Evolutionary conservation across 2,888 invertebrate genomes (phyloP).

Genomic region (Hofmannophila pseudospretella): DNA sequence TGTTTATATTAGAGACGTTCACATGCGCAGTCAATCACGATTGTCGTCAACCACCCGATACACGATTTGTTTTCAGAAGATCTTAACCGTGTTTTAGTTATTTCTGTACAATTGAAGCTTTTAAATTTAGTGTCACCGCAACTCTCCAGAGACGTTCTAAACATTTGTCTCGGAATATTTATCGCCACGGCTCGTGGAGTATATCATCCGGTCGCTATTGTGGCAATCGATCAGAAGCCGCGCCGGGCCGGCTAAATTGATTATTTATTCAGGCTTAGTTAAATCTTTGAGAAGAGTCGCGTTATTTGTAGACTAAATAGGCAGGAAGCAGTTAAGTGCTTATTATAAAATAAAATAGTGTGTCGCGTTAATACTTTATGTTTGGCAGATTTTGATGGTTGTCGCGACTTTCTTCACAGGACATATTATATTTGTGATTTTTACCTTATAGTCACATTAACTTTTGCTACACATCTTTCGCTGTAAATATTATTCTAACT

Average conservation of each 20-base stretch:
- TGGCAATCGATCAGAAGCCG: slow-evolving; percentile 73
- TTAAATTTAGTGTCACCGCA: slow-evolving; percentile 77
- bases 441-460: no score
- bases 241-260: slow-evolving; percentile 66
- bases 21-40: slow-evolving; percentile 76
- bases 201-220: slow-evolving; percentile 73
- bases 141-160: slow-evolving; percentile 70
- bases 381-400: slow-evolving; percentile 32
- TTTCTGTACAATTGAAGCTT: slow-evolving; percentile 77
- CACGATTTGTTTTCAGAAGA: slow-evolving; percentile 76
- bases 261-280: slow-evolving; percentile 73
- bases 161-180: slow-evolving; percentile 77
- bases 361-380: slow-evolving; percentile 34
- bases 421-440: background rate
- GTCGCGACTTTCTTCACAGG: background rate
- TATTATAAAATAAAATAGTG: slow-evolving; percentile 45
- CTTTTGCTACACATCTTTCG: no score
- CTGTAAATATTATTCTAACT: no score
- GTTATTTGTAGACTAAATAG: slow-evolving; percentile 66
- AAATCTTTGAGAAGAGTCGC: slow-evolving; percentile 60
- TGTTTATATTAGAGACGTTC: slow-evolving; percentile 76
- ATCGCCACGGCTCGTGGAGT: slow-evolving; percentile 67
- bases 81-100: slow-evolving; percentile 76
- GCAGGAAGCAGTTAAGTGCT: slow-evolving; percentile 60
- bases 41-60: slow-evolving; percentile 73